Evolutionary conservation across 2,113 vertebrate species (phyloP).

Genomic region (Dipodomys ordii): DNA sequence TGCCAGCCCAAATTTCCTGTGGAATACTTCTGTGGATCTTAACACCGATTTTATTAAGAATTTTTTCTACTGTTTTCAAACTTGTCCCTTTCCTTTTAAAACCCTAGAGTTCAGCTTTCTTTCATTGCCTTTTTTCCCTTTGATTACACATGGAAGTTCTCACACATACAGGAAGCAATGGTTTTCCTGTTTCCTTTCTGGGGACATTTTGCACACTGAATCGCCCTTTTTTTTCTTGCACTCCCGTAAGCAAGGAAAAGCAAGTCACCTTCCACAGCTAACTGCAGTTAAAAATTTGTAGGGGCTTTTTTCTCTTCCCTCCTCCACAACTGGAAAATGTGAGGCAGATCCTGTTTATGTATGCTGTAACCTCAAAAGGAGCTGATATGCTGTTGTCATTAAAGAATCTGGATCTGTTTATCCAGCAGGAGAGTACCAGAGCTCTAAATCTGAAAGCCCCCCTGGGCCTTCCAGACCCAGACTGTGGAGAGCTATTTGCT

Average conservation of each 20-base stretch:
- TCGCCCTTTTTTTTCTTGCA: slow-evolving; percentile 22
- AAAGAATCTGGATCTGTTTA: slow-evolving; percentile 70
- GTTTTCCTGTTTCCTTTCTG: slow-evolving; percentile 67
- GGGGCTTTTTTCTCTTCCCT: slow-evolving; percentile 42
- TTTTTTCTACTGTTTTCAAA: slow-evolving; percentile 34
- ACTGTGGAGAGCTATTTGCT: background rate
- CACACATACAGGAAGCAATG: slow-evolving; percentile 38
- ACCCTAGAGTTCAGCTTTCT: slow-evolving; percentile 27
- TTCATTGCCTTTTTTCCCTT: slow-evolving; percentile 2
- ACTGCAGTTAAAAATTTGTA: slow-evolving; percentile 50
- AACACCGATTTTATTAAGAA: slow-evolving; percentile 33
- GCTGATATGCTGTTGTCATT: slow-evolving; percentile 74
- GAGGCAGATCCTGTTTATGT: slow-evolving; percentile 78
- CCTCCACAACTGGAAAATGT: slow-evolving; percentile 73
- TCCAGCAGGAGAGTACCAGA: slow-evolving; percentile 44
- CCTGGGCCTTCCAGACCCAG: slow-evolving; percentile 13
- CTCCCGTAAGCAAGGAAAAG: slow-evolving; percentile 52
- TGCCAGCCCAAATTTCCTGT: background rate
- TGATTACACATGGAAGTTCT: slow-evolving; percentile 31
- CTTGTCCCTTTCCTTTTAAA: slow-evolving; percentile 58
- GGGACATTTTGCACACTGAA: slow-evolving; percentile 22
- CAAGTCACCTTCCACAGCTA: slow-evolving; percentile 50
- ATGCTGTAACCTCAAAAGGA: slow-evolving; percentile 57
- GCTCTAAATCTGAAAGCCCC: slow-evolving; percentile 43
- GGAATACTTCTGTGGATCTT: slow-evolving; percentile 4